Evolutionary conservation across 2,113 vertebrate genomes (phyloP).

Genomic region (Rhinichthys klamathensis): DNA sequence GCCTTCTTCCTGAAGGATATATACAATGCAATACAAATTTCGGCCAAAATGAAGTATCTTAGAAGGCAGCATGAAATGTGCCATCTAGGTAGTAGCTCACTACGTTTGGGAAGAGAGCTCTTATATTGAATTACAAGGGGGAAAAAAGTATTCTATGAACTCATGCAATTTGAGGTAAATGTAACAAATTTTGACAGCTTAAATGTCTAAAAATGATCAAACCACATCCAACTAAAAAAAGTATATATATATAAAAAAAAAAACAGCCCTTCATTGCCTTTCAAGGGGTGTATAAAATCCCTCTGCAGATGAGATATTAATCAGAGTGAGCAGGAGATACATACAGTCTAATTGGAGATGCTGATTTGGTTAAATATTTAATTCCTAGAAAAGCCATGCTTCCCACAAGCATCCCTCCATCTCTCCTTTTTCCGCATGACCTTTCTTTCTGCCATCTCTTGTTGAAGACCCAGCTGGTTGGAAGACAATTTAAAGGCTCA

Average conservation of each 20-base stretch:
- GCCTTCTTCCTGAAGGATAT: background rate
- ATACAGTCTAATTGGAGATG: conserved; percentile 27
- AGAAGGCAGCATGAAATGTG: background rate
- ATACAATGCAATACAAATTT: background rate
- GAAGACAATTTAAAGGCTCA: conserved; percentile 2
- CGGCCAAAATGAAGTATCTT: background rate
- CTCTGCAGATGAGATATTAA: conserved; percentile 29
- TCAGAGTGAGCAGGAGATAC: conserved; percentile 11
- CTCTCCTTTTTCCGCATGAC: background rate
- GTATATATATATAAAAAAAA: background rate
- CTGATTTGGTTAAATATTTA: conserved; percentile 39
- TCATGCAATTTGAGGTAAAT: background rate
- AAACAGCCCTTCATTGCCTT: background rate
- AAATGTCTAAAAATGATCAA: background rate
- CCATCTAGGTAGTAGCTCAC: background rate
- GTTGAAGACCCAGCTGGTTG: conserved; percentile 20
- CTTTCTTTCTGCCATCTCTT: background rate
- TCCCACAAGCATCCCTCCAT: background rate
- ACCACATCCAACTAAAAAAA: background rate
- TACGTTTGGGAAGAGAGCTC: background rate
- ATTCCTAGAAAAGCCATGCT: conserved; percentile 28
- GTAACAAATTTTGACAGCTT: background rate
- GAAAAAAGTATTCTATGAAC: background rate
- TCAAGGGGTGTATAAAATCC: conserved; percentile 2
- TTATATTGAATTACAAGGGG: background rate